Percentiles rank a stretch among this genome's conserved stretches.
These are phyloP conservation scores for Orestias chungarensis DNA, from an alignment of 2,797 vertebrate genomes.

Conservation along the genomic window DNA sequence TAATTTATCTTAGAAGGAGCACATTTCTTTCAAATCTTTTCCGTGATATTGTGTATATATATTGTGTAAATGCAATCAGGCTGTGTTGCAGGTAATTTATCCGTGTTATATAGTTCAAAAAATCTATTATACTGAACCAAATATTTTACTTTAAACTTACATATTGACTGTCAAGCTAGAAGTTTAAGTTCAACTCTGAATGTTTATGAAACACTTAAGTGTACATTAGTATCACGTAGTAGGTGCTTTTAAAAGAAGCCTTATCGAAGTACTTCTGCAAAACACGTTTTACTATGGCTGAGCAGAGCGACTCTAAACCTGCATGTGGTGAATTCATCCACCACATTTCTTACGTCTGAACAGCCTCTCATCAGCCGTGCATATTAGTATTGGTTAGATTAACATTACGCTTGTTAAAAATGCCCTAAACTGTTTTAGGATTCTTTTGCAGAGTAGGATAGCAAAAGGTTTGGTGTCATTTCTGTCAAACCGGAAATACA, in stretches of 20 bases:
- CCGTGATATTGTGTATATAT: conserved; percentile 52
- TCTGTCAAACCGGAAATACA: conserved; percentile 24
- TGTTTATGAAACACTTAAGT: conserved; percentile 64
- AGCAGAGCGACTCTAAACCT: conserved; percentile 56
- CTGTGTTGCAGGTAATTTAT: conserved; percentile 57
- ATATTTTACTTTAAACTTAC: conserved; percentile 72
- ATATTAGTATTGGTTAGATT: conserved; percentile 43
- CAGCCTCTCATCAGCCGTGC: conserved; percentile 17
- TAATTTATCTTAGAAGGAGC: conserved; percentile 36
- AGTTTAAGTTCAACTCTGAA: conserved; percentile 67
- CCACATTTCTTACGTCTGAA: conserved; percentile 3
- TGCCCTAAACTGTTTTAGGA: conserved; percentile 46
- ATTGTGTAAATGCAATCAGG: conserved; percentile 59
- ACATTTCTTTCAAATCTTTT: conserved; percentile 33
- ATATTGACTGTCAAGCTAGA: conserved; percentile 62
- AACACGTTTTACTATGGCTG: conserved; percentile 34
- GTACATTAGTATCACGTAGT: conserved; percentile 47
- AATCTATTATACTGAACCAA: conserved; percentile 78
- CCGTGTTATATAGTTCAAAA: conserved; percentile 73
- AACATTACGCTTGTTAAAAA: conserved; percentile 59
- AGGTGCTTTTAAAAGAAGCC: conserved; percentile 75
- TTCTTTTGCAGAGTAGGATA: conserved; percentile 58
- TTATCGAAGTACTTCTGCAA: conserved; percentile 51
- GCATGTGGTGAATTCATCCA: conserved; percentile 37
- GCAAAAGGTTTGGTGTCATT: conserved; percentile 43